Conservation (phyloP, 2,113 vertebrate species). For the Jacana jacana region DNA sequence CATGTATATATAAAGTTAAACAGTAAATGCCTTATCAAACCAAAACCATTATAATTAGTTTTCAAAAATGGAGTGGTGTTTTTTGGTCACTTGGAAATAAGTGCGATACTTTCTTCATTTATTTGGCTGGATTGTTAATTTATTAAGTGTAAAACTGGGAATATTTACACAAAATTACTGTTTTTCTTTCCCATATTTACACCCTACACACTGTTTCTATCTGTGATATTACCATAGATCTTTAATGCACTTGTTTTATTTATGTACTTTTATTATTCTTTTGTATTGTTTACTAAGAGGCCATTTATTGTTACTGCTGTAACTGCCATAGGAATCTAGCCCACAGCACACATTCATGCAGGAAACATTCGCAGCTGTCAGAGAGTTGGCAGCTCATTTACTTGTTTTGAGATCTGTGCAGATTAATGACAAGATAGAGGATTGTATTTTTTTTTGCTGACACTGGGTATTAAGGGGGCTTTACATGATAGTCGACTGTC, state of each 20-base stretch:
- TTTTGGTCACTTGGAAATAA: neutral
- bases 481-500: neutral
- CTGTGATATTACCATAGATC: neutral
- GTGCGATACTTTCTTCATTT: neutral
- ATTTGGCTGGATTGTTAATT: neutral
- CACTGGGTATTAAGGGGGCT: neutral
- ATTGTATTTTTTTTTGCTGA: neutral
- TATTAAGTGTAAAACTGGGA: neutral
- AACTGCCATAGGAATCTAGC: conserved; percentile 40
- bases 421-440: conserved; percentile 28
- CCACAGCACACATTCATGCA: neutral
- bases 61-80: neutral
- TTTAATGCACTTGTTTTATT: neutral
- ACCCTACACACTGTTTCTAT: neutral
- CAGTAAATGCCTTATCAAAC: neutral
- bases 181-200: neutral
- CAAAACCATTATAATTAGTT: neutral
- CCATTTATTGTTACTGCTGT: neutral
- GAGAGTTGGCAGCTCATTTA: neutral
- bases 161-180: neutral
- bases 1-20: neutral
- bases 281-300: neutral
- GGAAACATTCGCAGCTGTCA: conserved; percentile 37
- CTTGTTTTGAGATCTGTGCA: conserved; percentile 17
- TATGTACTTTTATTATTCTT: too few species aligned